These are phyloP conservation scores for Brachionus koreanus DNA, from an alignment of 1,140 invertebrate species.

Conservation along the genomic window DNA sequence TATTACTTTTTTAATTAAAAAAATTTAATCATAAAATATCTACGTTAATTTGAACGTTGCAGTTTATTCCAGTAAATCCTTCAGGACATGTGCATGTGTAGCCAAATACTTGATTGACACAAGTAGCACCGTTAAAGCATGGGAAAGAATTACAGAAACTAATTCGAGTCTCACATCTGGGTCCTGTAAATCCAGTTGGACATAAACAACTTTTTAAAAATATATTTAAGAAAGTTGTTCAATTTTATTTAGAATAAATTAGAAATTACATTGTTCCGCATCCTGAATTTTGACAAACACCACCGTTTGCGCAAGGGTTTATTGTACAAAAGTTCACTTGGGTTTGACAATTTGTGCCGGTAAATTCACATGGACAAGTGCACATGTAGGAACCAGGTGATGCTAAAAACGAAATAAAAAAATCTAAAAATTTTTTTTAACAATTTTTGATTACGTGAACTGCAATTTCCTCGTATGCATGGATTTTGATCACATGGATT, in stretches of 20 bases:
- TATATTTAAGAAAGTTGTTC: not conserved
- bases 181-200: slow-evolving; percentile 45
- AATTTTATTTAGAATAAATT: not conserved
- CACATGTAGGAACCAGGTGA: too few relatives aligned
- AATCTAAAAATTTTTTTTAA: not conserved
- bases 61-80: slow-evolving; percentile 46
- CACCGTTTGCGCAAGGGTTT: slow-evolving; percentile 46
- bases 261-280: slow-evolving; percentile 19
- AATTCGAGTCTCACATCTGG: slow-evolving; percentile 45
- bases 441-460: slow-evolving; percentile 24
- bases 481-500: slow-evolving; percentile 62
- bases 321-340: slow-evolving; percentile 14
- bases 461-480: slow-evolving; percentile 54
- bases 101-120: slow-evolving; percentile 52
- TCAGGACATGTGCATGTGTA: slow-evolving; percentile 46
- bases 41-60: slow-evolving; percentile 23
- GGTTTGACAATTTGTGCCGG: not conserved
- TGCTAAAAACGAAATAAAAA: not conserved
- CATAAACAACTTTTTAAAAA: slow-evolving; percentile 44
- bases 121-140: slow-evolving; percentile 48
- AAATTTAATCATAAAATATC: not conserved
- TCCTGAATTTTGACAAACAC: slow-evolving; percentile 40
- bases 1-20: not conserved
- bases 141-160: slow-evolving; percentile 20
- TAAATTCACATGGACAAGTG: too few relatives aligned